phyloP scores from a whole-genome alignment of 2,113 vertebrate genomes.

The Greenwoodochromis staneri region DNA sequence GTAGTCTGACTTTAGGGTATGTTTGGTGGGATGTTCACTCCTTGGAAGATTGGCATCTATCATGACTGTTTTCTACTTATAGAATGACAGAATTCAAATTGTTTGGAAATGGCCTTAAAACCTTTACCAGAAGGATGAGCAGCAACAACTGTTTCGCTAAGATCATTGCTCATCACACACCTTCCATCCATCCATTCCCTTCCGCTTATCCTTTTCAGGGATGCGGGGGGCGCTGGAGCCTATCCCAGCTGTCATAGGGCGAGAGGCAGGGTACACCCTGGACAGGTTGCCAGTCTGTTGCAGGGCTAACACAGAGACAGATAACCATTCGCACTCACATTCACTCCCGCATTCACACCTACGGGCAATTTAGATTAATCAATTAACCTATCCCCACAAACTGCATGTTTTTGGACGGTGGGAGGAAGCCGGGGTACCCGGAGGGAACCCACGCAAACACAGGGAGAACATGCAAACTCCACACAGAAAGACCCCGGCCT shows the following conservation, averaged over 20 bases:
- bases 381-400: neutral
- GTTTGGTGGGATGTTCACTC: neutral
- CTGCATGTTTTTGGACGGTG: neutral
- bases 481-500: neutral
- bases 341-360: neutral
- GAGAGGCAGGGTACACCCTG: neutral
- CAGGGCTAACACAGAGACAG: neutral
- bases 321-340: neutral
- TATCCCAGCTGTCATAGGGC: neutral
- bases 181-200: neutral
- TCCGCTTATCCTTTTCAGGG: neutral
- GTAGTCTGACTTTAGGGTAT: neutral
- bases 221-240: neutral
- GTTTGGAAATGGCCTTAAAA: neutral
- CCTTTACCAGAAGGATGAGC: neutral
- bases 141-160: neutral
- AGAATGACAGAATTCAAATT: neutral
- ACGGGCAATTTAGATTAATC: neutral
- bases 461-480: neutral
- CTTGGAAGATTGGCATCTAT: neutral
- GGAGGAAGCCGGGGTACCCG: neutral
- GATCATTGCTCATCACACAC: neutral
- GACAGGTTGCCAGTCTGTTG: neutral
- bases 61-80: neutral
- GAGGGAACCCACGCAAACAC: neutral